Percentiles rank a stretch among this genome's conserved stretches.
phyloP scores from a whole-genome alignment of 2,797 vertebrate species.

The Leucoraja ocellata region DNA sequence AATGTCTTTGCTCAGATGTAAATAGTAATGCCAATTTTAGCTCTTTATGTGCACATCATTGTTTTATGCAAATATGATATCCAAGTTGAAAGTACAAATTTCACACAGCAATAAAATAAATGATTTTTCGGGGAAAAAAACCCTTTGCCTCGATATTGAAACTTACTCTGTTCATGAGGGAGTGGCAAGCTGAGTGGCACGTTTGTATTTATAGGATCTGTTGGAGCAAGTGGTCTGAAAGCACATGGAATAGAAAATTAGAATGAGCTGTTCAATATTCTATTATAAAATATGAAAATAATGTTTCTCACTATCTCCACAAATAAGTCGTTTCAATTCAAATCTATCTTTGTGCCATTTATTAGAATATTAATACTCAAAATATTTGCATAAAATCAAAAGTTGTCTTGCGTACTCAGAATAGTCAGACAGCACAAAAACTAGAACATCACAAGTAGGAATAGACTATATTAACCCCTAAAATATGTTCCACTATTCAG shows the following conservation, averaged over 20 bases:
- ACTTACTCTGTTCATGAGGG: conserved; percentile 33
- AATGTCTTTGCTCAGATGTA: background rate
- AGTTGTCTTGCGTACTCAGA: background rate
- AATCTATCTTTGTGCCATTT: background rate
- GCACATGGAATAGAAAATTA: background rate
- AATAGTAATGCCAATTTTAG: background rate
- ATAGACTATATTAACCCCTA: background rate
- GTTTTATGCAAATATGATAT: background rate
- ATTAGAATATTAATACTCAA: background rate
- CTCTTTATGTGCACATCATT: background rate
- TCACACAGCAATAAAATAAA: background rate
- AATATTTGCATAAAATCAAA: background rate
- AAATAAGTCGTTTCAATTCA: background rate
- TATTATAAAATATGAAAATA: background rate
- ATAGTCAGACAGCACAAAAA: background rate
- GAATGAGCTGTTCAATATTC: background rate
- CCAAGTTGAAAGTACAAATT: background rate
- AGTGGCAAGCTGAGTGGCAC: background rate
- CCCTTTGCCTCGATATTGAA: no score
- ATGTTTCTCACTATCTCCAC: no score
- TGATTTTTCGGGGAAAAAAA: background rate
- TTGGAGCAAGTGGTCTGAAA: conserved; percentile 14
- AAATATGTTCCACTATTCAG: background rate
- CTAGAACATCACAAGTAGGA: background rate
- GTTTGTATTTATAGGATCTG: conserved; percentile 28